Percentiles rank a stretch among this genome's conserved stretches.
These are phyloP conservation scores for Pterocles burchelli DNA, from an alignment of 2,113 vertebrate species.

Conservation along the genomic window DNA sequence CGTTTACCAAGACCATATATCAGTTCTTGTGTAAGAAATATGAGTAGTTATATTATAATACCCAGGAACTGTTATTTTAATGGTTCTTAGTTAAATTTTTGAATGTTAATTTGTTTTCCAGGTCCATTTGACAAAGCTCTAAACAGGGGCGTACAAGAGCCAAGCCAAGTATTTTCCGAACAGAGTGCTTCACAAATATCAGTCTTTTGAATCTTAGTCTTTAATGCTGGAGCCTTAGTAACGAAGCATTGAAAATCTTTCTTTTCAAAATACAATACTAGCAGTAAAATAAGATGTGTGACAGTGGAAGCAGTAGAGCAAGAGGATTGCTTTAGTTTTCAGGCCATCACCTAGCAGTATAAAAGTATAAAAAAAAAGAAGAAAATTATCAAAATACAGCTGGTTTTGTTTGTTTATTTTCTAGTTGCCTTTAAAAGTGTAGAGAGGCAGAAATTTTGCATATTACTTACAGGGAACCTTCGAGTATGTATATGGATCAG, in stretches of 20 bases:
- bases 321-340: neutral
- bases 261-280: neutral
- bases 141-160: neutral
- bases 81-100: neutral
- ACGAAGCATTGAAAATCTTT: neutral
- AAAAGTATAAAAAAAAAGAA: neutral
- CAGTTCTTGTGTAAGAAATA: neutral
- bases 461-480: neutral
- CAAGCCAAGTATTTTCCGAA: rapidly evolving
- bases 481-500: neutral
- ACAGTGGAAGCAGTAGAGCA: neutral
- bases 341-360: neutral
- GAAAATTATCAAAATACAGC: neutral
- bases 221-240: neutral
- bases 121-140: neutral
- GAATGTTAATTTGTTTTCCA: neutral
- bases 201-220: neutral
- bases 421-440: neutral
- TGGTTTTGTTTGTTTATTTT: neutral
- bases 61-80: neutral
- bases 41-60: neutral
- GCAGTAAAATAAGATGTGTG: neutral
- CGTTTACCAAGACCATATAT: neutral
- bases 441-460: neutral
- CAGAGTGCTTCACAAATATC: neutral